Conservation (phyloP, 2,113 vertebrate species). For the Nycticryphes semicollaris region DNA sequence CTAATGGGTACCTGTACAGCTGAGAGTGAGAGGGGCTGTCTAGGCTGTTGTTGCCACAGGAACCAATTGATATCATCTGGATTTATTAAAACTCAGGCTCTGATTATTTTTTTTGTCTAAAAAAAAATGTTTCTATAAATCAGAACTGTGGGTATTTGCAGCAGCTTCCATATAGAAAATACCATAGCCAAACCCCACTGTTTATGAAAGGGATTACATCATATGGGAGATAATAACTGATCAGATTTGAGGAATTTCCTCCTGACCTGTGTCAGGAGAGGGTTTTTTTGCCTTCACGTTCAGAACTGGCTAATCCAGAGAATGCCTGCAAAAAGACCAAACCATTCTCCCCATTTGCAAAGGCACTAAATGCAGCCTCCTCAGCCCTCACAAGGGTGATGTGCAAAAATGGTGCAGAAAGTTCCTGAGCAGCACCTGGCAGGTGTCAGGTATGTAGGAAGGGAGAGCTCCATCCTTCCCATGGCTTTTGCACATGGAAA, state of each 20-base stretch:
- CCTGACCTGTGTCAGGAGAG: background rate
- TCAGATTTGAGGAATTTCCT: background rate
- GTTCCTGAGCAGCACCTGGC: background rate
- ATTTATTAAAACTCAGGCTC: background rate
- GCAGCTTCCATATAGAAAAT: background rate
- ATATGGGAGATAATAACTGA: background rate
- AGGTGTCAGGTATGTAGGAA: background rate
- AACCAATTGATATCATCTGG: background rate
- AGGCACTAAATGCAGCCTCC: rapidly evolving
- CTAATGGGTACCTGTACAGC: background rate
- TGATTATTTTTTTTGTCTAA: background rate
- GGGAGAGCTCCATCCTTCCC: background rate
- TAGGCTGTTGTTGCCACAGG: background rate
- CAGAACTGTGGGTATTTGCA: background rate
- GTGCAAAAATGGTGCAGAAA: background rate
- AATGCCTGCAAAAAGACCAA: background rate
- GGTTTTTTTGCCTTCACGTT: background rate
- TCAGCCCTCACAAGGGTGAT: rapidly evolving
- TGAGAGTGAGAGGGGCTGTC: background rate
- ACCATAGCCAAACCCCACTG: background rate
- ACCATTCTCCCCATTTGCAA: background rate
- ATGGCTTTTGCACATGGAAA: background rate
- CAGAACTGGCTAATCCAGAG: background rate
- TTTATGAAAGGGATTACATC: background rate
- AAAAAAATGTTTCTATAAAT: background rate